Evolutionary conservation across 2,888 invertebrate genomes (phyloP).

Genomic region (Apamea crenata): DNA sequence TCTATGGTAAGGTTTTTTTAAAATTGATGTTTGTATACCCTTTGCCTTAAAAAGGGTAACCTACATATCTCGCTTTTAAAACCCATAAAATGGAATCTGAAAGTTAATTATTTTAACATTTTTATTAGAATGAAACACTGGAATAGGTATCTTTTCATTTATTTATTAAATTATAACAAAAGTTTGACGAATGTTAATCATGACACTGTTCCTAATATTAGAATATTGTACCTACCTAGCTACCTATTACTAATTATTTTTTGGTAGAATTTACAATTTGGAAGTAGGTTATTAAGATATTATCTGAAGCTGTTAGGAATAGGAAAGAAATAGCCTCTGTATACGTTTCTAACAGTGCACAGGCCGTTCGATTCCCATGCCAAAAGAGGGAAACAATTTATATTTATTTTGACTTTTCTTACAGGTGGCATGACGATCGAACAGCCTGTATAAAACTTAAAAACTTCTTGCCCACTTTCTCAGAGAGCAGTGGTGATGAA

Average conservation of each 20-base stretch:
- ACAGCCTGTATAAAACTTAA: neutral
- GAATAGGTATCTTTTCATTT: neutral
- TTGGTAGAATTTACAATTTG: neutral
- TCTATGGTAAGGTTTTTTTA: neutral
- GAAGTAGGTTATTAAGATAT: too few relatives aligned
- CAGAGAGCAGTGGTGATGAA: neutral
- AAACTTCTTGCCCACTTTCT: neutral
- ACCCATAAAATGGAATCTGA: neutral
- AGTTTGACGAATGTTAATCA: neutral
- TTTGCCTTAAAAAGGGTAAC: neutral
- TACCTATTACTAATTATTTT: neutral
- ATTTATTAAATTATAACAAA: constrained; percentile 4
- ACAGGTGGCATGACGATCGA: too few relatives aligned
- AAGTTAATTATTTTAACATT: neutral
- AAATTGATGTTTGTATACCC: neutral
- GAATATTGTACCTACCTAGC: too few relatives aligned
- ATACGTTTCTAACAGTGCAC: neutral
- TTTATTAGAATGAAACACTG: neutral
- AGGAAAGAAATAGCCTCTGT: neutral
- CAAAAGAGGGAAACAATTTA: neutral
- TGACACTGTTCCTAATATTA: neutral
- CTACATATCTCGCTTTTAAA: neutral
- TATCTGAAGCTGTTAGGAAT: neutral
- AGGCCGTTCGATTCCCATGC: neutral
- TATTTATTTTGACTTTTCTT: neutral